A percentile compares a stretch with the other conserved stretches of the same genome.
Evolutionary conservation across 2,113 vertebrate genomes (phyloP).

Genomic region (Erythrolamprus reginae): DNA sequence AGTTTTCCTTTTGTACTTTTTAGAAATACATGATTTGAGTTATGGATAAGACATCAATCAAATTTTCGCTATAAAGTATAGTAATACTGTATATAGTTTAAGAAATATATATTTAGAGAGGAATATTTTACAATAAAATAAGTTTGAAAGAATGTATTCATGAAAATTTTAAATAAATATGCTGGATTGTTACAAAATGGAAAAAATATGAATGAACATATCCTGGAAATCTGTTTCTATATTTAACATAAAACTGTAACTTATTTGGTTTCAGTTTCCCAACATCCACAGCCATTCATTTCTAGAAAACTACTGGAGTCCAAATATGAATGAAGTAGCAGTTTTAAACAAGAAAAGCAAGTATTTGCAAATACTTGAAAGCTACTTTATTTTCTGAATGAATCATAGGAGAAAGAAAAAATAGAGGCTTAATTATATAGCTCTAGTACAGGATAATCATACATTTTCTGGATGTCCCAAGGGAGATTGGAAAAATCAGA

Average conservation of each 20-base stretch:
- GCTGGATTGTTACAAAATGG: not conserved
- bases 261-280: not conserved
- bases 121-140: not conserved
- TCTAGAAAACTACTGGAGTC: not conserved
- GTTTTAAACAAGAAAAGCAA: not conserved
- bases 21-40: not conserved
- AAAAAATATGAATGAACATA: not conserved
- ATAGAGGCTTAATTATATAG: not conserved
- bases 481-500: no score
- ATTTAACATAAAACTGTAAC: not conserved
- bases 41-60: not conserved
- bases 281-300: not conserved
- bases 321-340: not conserved
- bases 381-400: not conserved
- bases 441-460: constrained; percentile 32
- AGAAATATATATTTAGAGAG: not conserved
- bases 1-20: not conserved
- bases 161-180: not conserved
- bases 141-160: not conserved
- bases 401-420: not conserved
- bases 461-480: not conserved
- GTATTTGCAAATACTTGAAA: not conserved
- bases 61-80: not conserved
- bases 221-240: not conserved
- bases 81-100: not conserved